These are phyloP conservation scores for Ailurus styani DNA, from an alignment of 2,113 vertebrate genomes.

Conservation along the genomic window DNA sequence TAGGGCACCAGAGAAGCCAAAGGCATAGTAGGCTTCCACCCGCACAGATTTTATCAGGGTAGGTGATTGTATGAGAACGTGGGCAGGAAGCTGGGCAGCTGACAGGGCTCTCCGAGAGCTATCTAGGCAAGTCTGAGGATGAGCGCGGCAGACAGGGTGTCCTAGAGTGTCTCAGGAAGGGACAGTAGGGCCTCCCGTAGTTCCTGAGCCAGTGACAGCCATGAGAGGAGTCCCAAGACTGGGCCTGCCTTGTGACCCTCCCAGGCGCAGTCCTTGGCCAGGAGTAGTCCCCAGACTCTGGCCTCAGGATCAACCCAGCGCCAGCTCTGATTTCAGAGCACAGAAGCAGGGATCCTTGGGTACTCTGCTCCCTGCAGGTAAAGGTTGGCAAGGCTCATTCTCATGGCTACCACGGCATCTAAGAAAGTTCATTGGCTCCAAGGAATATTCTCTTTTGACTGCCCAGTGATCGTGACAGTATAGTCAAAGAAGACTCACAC, in stretches of 20 bases:
- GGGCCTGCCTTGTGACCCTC: accelerated
- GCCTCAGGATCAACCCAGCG: accelerated
- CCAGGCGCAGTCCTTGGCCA: neutral
- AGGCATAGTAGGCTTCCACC: neutral
- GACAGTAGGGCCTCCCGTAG: too few species aligned
- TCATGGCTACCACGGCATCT: accelerated
- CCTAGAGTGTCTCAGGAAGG: too few species aligned
- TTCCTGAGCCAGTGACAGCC: neutral
- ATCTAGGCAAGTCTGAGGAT: neutral
- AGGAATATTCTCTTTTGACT: neutral
- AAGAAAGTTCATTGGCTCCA: neutral
- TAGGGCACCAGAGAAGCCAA: neutral
- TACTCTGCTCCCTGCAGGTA: neutral
- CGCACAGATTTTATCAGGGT: neutral
- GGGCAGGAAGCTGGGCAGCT: neutral
- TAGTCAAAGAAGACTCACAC: neutral
- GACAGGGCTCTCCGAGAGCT: neutral
- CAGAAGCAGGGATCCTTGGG: neutral
- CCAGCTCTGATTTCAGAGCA: neutral
- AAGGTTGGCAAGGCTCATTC: neutral
- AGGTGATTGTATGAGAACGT: neutral
- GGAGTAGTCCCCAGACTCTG: neutral
- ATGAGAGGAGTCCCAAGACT: neutral
- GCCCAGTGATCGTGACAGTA: neutral
- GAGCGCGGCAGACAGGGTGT: neutral